Evolutionary conservation across 1,140 invertebrate species (phyloP), one percentile per base, ranked within the genome.

Genomic region (Drosophila paulistorum): DNA sequence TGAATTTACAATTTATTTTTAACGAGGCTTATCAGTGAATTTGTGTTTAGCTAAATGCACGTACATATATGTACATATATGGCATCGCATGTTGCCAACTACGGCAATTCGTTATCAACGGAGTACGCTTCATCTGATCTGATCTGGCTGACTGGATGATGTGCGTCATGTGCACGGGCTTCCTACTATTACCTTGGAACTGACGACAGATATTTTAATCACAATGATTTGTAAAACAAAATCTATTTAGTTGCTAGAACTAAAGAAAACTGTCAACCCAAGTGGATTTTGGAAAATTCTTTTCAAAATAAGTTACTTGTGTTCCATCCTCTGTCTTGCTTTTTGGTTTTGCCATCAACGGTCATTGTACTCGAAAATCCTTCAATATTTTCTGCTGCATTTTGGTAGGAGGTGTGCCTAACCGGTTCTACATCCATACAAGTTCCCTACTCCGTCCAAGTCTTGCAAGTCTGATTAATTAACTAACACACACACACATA

Each of bases 1-100:
- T 77, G 62, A 51, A 45, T 55, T 64, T 66, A 70, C 68, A 58
- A 81, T 77, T 82, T 82, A 82, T 82, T 78, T 71, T 78, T 82
- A 81, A 48, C 72, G 41, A 33, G 37, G 57, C 72, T 74, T 74
- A 74, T 74, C 72, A 74, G 45, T 33, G 13, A 54, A 35, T 17
- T 23, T 3, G 9, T 23, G 17, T 23, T 48, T 48, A 2, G 14
- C 6, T 6, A 35, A 7, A 35, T 4, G 13, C 7, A 3, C 17
- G 7, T 2, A 2, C 17, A 7, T 1, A 7, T 23, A 51, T 10
- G 9, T 11, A 23, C 23, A 10, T 48, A 51, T 59, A 41, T 60
- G 59, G 65, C 73, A 51, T 45, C 64, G 71, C 45, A 51, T 51
- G 45, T 51, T 51, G 45, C 45, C 45, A 51, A 51, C 45, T 51